phyloP scores from a whole-genome alignment of 2,113 vertebrate genomes.

The Arenaria interpres region DNA sequence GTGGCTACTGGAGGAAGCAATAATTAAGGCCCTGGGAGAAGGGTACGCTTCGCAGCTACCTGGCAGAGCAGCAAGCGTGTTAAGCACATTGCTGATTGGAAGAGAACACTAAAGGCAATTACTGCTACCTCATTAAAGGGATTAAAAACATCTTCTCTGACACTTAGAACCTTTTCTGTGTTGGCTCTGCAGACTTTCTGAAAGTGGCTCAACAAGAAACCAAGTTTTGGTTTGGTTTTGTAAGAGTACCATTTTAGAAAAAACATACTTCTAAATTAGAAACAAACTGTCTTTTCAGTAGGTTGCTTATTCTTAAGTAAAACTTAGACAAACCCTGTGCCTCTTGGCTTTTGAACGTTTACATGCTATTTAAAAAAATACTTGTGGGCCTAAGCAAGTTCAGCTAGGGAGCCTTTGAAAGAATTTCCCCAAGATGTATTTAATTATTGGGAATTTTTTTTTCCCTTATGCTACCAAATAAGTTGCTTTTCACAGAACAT shows the following conservation, averaged over 20 bases:
- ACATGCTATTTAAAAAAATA: not conserved
- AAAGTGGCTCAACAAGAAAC: not conserved
- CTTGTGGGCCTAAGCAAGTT: not conserved
- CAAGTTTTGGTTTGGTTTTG: not conserved
- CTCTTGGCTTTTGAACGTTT: not conserved
- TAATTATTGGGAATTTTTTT: not conserved
- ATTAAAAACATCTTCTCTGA: not conserved
- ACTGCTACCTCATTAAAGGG: not conserved
- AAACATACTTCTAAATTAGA: not conserved
- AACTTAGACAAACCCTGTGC: not conserved
- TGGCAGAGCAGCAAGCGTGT: not conserved
- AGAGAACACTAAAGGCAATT: not conserved
- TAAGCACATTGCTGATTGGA: not conserved
- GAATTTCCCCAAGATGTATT: not conserved
- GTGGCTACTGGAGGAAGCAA: not conserved
- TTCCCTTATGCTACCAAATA: not conserved
- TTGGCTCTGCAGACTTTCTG: not conserved
- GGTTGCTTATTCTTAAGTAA: not conserved
- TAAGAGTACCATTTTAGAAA: not conserved
- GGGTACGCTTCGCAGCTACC: not conserved
- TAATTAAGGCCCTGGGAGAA: not conserved
- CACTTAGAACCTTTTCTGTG: not conserved
- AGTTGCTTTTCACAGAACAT: not conserved
- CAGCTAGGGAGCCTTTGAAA: not conserved
- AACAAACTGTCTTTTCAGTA: not conserved